phyloP scores from a whole-genome alignment of 1,140 invertebrate species.

The Andricus grossulariae region DNA sequence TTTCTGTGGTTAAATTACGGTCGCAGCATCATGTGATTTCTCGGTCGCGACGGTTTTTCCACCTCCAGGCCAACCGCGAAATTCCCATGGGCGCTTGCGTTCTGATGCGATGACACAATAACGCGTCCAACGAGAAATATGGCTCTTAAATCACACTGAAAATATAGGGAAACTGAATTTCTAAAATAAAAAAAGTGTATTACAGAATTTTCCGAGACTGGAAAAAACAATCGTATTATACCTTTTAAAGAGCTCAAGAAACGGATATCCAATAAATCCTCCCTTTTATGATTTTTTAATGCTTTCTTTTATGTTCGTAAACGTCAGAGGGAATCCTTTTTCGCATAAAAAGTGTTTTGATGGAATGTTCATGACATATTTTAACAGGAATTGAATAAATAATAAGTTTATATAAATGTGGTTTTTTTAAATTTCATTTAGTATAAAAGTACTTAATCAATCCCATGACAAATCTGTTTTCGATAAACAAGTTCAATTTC shows the following conservation, averaged over 20 bases:
- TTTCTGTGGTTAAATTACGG: constrained; percentile 48
- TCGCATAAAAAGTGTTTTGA: background rate
- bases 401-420: too few relatives aligned
- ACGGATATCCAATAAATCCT: constrained; percentile 34
- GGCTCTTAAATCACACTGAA: constrained; percentile 45
- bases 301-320: constrained; percentile 1
- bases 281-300: constrained; percentile 40
- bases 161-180: constrained; percentile 42
- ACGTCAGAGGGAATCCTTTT: background rate
- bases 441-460: too few relatives aligned
- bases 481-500: too few relatives aligned
- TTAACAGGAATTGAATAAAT: too few relatives aligned
- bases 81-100: constrained; percentile 43
- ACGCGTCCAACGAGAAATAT: constrained; percentile 48
- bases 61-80: constrained; percentile 40
- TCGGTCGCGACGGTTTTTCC: constrained; percentile 44
- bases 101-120: constrained; percentile 47
- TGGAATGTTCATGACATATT: too few relatives aligned
- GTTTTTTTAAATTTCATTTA: too few relatives aligned
- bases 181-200: constrained; percentile 45
- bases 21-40: constrained; percentile 35
- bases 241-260: constrained; percentile 37
- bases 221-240: constrained; percentile 25
- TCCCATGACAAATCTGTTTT: too few relatives aligned
- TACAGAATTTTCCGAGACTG: background rate